phyloP scores from a whole-genome alignment of 2,113 vertebrate genomes.

The Burhinus bistriatus region DNA sequence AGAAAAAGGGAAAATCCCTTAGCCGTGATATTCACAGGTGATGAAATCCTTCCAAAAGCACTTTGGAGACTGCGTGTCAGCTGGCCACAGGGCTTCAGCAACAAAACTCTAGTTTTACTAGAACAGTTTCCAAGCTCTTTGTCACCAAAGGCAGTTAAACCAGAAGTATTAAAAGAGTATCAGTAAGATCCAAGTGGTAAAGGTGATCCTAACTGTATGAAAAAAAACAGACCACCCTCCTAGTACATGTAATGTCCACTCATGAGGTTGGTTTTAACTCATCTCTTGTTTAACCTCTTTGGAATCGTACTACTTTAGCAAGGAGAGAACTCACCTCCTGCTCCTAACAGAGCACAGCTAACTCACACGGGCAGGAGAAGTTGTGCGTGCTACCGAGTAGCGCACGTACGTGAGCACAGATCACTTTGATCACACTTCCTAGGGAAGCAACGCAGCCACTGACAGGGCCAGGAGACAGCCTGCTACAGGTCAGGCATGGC shows the following conservation, averaged over 20 bases:
- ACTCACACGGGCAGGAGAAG: not conserved
- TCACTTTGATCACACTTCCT: not conserved
- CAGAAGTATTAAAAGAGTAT: not conserved
- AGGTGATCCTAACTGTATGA: not conserved
- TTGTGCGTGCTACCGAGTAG: fast-evolving
- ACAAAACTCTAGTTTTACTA: not conserved
- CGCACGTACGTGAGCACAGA: not conserved
- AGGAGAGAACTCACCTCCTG: not conserved
- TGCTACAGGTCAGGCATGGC: not conserved
- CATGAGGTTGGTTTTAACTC: not conserved
- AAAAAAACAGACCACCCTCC: not conserved
- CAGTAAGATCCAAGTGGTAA: not conserved
- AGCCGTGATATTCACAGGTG: not conserved
- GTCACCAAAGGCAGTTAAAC: not conserved
- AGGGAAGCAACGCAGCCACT: not conserved
- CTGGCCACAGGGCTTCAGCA: not conserved
- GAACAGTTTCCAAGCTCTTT: not conserved
- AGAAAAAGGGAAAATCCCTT: not conserved
- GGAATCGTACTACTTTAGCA: not conserved
- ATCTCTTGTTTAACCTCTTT: not conserved
- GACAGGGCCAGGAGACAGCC: not conserved
- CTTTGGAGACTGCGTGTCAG: not conserved
- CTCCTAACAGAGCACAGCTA: not conserved
- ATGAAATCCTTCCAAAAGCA: not conserved
- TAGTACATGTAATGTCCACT: not conserved